Conservation (phyloP, 1,140 invertebrate genomes). For the Tetramorium parvispinum region DNA sequence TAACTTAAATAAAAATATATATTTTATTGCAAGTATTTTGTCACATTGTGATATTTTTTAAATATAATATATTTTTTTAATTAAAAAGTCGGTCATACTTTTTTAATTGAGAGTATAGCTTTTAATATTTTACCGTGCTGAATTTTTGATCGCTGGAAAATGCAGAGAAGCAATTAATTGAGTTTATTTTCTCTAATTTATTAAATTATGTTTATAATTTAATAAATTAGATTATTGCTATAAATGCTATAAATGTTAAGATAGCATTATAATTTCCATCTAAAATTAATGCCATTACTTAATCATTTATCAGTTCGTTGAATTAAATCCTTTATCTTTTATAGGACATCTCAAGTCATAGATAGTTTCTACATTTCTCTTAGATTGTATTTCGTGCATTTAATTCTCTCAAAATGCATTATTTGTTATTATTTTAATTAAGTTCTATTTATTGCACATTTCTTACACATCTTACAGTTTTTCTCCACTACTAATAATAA, state of each 20-base stretch:
- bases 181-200: neutral
- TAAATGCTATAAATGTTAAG: too few relatives aligned
- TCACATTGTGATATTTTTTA: neutral
- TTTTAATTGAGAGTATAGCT: neutral
- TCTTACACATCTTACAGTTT: neutral
- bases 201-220: neutral
- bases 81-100: neutral
- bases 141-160: neutral
- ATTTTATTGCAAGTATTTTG: neutral
- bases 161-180: neutral
- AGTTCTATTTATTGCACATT: neutral
- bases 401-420: neutral
- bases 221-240: too few relatives aligned
- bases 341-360: neutral
- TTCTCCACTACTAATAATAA: neutral
- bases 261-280: neutral
- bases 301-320: too few relatives aligned
- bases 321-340: neutral
- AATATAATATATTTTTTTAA: neutral
- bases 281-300: neutral
- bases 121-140: neutral
- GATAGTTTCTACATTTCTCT: neutral
- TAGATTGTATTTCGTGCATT: neutral
- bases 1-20: conserved; percentile 28
- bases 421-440: neutral